Evolutionary conservation across 2,797 vertebrate species (phyloP), one percentile per base, ranked within the genome.

Genomic region (Lindbergichthys nudifrons): DNA sequence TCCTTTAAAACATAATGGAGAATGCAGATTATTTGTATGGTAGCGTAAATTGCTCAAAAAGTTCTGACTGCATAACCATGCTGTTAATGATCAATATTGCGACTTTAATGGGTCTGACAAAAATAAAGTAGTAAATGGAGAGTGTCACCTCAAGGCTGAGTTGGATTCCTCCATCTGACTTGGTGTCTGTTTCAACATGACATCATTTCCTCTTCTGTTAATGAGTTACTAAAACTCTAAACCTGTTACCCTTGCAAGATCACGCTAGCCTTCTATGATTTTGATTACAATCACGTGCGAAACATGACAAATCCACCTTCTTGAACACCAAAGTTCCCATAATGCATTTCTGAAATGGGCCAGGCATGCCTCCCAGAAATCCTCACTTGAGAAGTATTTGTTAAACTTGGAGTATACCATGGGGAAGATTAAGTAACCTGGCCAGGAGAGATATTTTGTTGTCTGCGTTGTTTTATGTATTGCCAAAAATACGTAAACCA

Each of bases 401-500:
- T 56, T 21, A 13, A 56, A 56, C 51, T 47, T 58, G 26, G 12
- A 53, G 39, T 3, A 14, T 10, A 51, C 7, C 10, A 13, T 0
- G 0, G 32, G 8, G 48, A 47, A 13, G 46, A 50, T 41, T 12
- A 42, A 66, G 71, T 66, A 30, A 2, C 54, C 5, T 14, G 53
- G 12, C 10, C 16, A 19, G 41, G 11, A 32, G 19, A 57, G 30
- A 48, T 47, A 0, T 26, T 21, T 10, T 13, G 1, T 36, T 36
- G 32, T 36, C 32, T 36, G 7, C 13, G 64, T 64, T 21, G 32
- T 43, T 62, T 74, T 3, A 53, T 53, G 46, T 0, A n/a, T n/a
- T 52, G 39, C 46, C 36, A 73, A 5, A 8, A 10, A 61, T 13
- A 26, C 10, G 56, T n/a, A 32, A 67, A 68, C 58, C 43, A 19